phyloP scores from a whole-genome alignment of 2,797 vertebrate genomes.

The Falco berigora region DNA sequence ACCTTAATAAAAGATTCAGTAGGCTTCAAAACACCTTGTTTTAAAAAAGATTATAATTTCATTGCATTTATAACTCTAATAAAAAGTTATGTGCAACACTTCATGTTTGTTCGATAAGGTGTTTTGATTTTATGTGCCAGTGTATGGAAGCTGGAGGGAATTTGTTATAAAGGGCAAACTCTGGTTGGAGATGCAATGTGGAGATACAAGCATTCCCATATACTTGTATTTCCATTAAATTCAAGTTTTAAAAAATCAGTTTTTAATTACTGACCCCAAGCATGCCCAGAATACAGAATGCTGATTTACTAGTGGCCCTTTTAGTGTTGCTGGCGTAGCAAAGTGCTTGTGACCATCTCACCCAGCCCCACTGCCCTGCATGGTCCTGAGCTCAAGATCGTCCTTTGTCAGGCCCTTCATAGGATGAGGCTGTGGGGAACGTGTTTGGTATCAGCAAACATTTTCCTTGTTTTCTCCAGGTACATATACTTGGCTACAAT shows the following conservation, averaged over 20 bases:
- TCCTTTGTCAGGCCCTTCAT: not conserved
- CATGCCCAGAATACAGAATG: not conserved
- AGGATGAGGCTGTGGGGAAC: not conserved
- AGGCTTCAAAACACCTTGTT: not conserved
- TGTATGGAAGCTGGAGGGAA: not conserved
- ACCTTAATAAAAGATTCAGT: not conserved
- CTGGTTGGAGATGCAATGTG: not conserved
- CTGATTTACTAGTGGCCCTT: not conserved
- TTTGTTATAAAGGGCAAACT: not conserved
- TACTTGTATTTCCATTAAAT: not conserved
- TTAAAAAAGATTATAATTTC: not conserved
- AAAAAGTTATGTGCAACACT: not conserved
- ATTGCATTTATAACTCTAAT: not conserved
- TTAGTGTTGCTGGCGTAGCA: rapidly evolving
- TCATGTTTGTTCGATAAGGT: not conserved
- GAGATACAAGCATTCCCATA: not conserved
- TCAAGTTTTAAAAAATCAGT: not conserved
- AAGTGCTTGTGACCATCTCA: not conserved
- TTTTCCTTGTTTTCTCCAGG: not conserved
- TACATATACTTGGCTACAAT: rapidly evolving
- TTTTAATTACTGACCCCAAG: not conserved
- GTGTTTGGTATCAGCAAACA: not conserved
- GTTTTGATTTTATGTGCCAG: not conserved
- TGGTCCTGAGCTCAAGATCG: rapidly evolving
- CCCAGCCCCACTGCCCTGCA: not conserved